Evolutionary conservation across 2,888 invertebrate genomes (phyloP).

Genomic region (Eudemis profundana): DNA sequence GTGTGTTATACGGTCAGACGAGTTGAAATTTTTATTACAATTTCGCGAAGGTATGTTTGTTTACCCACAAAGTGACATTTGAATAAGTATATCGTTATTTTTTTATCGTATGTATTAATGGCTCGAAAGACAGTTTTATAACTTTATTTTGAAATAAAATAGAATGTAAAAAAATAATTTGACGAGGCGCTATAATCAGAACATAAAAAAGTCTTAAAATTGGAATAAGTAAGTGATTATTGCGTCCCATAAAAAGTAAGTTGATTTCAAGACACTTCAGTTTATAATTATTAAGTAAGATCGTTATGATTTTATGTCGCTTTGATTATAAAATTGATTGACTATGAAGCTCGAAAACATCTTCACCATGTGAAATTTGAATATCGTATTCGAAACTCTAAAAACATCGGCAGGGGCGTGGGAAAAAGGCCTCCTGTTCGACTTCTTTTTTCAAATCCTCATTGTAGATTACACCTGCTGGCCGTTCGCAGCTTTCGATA

Average conservation of each 20-base stretch:
- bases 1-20: not conserved
- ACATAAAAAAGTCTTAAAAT: slow-evolving; percentile 37
- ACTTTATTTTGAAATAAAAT: slow-evolving; percentile 22
- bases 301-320: slow-evolving; percentile 27
- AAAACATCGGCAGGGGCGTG: slow-evolving; percentile 78
- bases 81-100: not conserved
- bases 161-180: slow-evolving; percentile 25
- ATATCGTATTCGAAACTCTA: slow-evolving; percentile 67
- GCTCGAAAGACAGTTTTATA: slow-evolving; percentile 7
- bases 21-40: slow-evolving; percentile 4
- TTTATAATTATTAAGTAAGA: slow-evolving; percentile 26
- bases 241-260: slow-evolving; percentile 16
- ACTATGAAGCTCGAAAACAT: slow-evolving; percentile 7
- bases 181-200: slow-evolving; percentile 17
- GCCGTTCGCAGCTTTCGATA: slow-evolving; percentile 82
- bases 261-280: slow-evolving; percentile 26
- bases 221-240: slow-evolving; percentile 22
- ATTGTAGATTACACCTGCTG: slow-evolving; percentile 84
- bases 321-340: slow-evolving; percentile 16
- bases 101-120: not conserved
- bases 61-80: slow-evolving; percentile 1
- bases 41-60: slow-evolving; percentile 2
- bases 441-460: slow-evolving; percentile 80
- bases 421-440: slow-evolving; percentile 84
- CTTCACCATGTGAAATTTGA: slow-evolving; percentile 49